phyloP scores from a whole-genome alignment of 2,888 invertebrate species.

The Tricholauxania praeusta region DNA sequence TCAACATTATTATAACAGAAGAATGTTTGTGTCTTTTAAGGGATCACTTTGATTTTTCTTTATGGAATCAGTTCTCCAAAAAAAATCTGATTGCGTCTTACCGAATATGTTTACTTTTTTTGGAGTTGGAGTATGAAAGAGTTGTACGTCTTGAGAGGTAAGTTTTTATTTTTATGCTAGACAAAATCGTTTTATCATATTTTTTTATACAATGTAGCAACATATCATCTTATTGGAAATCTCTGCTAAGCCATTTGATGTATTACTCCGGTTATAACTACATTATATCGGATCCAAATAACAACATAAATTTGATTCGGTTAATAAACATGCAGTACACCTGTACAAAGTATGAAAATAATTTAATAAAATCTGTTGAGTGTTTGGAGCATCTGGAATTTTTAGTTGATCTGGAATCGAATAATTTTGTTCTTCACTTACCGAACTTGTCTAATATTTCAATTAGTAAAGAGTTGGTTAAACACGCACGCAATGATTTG shows the following conservation, averaged over 20 bases:
- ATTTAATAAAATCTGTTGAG: constrained; percentile 36
- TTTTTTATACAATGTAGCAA: neutral
- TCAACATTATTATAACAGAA: no score
- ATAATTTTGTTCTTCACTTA: constrained; percentile 37
- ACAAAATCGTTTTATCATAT: neutral
- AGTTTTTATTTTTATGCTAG: neutral
- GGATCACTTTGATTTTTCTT: constrained; percentile 52
- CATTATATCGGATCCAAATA: constrained; percentile 14
- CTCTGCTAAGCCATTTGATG: constrained; percentile 35
- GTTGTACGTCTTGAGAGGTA: constrained; percentile 45
- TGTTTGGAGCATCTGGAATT: constrained; percentile 34
- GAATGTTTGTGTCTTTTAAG: constrained; percentile 39
- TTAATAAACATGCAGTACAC: constrained; percentile 40
- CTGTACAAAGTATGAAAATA: constrained; percentile 18
- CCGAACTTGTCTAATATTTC: constrained; percentile 39
- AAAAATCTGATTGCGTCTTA: constrained; percentile 53
- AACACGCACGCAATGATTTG: constrained; percentile 19
- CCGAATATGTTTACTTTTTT: constrained; percentile 54
- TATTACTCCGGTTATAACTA: constrained; percentile 26
- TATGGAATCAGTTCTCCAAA: constrained; percentile 54
- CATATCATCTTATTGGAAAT: constrained; percentile 24
- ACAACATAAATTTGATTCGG: constrained; percentile 35
- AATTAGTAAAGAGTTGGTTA: constrained; percentile 30
- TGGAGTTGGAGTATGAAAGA: constrained; percentile 56
- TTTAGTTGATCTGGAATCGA: constrained; percentile 14